phyloP scores from a whole-genome alignment of 1,140 invertebrate genomes.

The Chrysoperla carnea region DNA sequence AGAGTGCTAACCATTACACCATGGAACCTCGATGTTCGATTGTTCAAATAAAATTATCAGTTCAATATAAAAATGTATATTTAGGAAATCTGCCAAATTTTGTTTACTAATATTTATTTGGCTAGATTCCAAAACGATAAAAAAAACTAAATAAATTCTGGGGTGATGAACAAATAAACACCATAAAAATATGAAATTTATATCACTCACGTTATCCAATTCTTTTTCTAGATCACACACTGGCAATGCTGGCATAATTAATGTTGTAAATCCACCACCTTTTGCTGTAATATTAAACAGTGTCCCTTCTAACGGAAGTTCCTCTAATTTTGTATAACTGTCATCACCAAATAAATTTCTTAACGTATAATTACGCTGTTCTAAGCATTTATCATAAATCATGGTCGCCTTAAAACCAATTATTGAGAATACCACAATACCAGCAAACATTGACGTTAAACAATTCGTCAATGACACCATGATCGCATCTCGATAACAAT shows the following conservation, averaged over 20 bases:
- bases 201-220: conserved; percentile 62
- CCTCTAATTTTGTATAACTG: conserved; percentile 23
- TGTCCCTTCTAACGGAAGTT: conserved; percentile 31
- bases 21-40: too few species aligned
- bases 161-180: neutral
- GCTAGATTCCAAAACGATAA: neutral
- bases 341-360: conserved; percentile 30
- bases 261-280: conserved; percentile 33
- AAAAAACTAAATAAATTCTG: too few species aligned
- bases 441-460: conserved; percentile 93
- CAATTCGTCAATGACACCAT: conserved; percentile 90
- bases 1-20: too few species aligned
- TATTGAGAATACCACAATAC: conserved; percentile 93
- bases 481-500: conserved; percentile 86
- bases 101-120: neutral
- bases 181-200: conserved; percentile 3
- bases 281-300: conserved; percentile 31
- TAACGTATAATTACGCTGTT: conserved; percentile 38
- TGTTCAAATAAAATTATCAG: too few species aligned
- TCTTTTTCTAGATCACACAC: conserved; percentile 73
- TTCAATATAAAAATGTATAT: too few species aligned
- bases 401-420: conserved; percentile 89
- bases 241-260: conserved; percentile 44
- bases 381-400: conserved; percentile 59
- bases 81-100: neutral